phyloP scores from a whole-genome alignment of 2,888 invertebrate genomes.

The Luperina nickerlii region DNA sequence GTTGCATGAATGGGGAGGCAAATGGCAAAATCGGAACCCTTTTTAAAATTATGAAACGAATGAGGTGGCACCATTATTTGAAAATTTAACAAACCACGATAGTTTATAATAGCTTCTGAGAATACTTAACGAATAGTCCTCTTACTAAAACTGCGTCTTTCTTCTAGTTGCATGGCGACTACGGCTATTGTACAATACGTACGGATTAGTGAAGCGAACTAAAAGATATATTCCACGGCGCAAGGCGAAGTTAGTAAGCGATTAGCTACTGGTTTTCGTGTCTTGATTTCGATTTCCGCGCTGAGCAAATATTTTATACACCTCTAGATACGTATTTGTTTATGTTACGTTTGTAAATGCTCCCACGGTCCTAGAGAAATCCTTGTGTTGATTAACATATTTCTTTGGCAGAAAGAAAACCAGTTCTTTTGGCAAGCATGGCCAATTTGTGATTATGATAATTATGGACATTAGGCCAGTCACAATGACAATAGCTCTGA shows the following conservation, averaged over 20 bases:
- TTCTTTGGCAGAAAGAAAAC: neutral
- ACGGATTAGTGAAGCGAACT: neutral
- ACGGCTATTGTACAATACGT: neutral
- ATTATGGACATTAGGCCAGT: neutral
- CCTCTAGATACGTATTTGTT: neutral
- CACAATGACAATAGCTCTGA: neutral
- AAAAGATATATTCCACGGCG: neutral
- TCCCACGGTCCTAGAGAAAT: neutral
- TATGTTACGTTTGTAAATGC: neutral
- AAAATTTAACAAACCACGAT: neutral
- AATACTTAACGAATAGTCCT: too few species aligned
- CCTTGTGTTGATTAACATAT: neutral
- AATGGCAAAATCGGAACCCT: too few species aligned
- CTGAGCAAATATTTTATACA: neutral
- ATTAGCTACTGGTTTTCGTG: neutral
- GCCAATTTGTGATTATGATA: slow-evolving; percentile 1
- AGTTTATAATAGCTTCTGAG: too few species aligned
- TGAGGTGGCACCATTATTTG: too few species aligned
- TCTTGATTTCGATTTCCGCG: neutral
- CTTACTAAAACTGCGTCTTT: neutral
- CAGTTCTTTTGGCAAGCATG: neutral
- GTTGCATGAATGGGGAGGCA: neutral
- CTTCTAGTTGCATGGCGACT: neutral
- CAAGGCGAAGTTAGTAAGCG: too few species aligned
- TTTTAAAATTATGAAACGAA: too few species aligned